A percentile compares a stretch with the other conserved stretches of the same genome.
These are phyloP conservation scores for Geotrupes spiniger DNA, from an alignment of 2,888 invertebrate genomes.

Conservation along the genomic window DNA sequence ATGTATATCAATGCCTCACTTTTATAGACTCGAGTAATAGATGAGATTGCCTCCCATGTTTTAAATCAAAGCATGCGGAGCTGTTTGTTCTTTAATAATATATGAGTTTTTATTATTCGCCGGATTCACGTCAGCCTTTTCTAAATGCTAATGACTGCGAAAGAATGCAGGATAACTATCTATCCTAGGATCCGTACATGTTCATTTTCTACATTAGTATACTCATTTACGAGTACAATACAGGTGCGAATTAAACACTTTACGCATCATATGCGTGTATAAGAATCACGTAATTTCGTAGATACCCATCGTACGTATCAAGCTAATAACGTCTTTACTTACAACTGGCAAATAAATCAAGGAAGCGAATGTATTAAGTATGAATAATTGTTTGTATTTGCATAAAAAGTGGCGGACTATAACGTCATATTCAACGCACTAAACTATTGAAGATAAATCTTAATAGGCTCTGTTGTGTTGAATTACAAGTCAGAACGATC, in stretches of 20 bases:
- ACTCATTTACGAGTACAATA: not conserved
- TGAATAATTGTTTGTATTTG: not conserved
- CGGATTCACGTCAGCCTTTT: no score
- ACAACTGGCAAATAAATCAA: not conserved
- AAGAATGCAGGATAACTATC: no score
- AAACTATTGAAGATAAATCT: constrained; percentile 1
- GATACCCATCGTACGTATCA: constrained; percentile 1
- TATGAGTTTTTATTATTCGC: no score
- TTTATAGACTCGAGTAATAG: no score
- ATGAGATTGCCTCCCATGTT: no score
- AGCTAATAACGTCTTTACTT: constrained; percentile 4
- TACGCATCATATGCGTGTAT: constrained; percentile 1
- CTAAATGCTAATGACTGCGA: no score
- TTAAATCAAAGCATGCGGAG: no score
- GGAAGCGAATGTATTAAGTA: constrained; percentile 4
- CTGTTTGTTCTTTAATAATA: no score
- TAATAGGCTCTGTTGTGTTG: not conserved
- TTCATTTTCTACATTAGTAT: not conserved
- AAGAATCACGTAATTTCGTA: not conserved
- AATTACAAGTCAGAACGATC: not conserved
- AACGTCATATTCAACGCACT: not conserved
- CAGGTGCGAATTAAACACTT: constrained; percentile 3
- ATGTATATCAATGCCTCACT: no score
- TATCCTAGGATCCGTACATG: not conserved
- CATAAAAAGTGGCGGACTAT: not conserved